phyloP scores from a whole-genome alignment of 2,113 vertebrate species.

The Hydrochoerus hydrochaeris region DNA sequence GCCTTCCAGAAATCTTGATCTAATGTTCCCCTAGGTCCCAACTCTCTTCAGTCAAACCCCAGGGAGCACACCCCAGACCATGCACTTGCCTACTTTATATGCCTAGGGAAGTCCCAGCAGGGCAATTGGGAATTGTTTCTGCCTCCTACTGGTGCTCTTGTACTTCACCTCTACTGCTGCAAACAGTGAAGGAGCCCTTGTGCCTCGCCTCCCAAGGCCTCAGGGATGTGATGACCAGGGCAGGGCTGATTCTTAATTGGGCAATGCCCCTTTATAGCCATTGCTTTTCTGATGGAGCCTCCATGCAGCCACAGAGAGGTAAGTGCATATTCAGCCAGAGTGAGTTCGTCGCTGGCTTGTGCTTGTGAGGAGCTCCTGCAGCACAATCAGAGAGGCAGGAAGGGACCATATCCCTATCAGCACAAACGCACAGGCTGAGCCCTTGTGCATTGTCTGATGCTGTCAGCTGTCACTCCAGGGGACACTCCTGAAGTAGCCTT shows the following conservation, averaged over 20 bases:
- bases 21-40: fast-evolving
- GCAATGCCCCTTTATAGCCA: conserved; percentile 69
- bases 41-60: neutral
- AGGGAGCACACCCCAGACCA: neutral
- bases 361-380: conserved; percentile 75
- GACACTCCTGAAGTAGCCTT: conserved; percentile 73
- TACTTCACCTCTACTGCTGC: conserved; percentile 39
- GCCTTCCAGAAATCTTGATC: neutral
- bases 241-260: conserved; percentile 59
- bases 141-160: neutral
- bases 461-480: conserved; percentile 66
- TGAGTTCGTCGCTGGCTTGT: conserved; percentile 62
- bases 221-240: neutral
- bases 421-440: conserved; percentile 71
- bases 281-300: conserved; percentile 73
- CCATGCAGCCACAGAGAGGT: conserved; percentile 71
- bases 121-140: neutral
- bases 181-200: neutral
- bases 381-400: neutral
- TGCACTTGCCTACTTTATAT: neutral
- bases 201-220: conserved; percentile 58
- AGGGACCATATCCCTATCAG: neutral
- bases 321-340: conserved; percentile 65
- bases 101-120: conserved; percentile 56
- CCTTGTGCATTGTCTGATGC: neutral